phyloP scores from a whole-genome alignment of 2,113 vertebrate genomes.

The Serinus canaria region DNA sequence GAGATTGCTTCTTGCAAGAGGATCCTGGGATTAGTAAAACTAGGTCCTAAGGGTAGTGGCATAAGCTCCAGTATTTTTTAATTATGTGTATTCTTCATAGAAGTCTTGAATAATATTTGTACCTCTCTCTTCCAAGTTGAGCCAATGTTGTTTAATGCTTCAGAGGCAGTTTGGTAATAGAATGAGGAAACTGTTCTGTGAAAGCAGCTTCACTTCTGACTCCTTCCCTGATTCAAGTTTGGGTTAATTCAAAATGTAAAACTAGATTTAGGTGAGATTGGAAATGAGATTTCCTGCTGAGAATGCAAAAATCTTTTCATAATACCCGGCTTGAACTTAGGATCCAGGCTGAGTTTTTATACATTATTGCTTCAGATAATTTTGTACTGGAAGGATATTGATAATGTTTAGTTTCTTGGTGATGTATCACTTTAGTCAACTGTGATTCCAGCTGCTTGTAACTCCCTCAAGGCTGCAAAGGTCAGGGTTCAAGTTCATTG shows the following conservation, averaged over 20 bases:
- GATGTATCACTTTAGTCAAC: background rate
- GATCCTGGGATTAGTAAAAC: background rate
- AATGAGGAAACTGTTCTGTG: background rate
- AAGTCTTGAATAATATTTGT: background rate
- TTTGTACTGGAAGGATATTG: background rate
- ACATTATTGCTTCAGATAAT: background rate
- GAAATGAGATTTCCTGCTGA: background rate
- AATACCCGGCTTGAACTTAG: background rate
- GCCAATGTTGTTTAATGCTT: background rate
- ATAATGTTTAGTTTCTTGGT: background rate
- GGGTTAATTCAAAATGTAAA: background rate
- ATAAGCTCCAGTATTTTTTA: background rate
- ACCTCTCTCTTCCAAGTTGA: background rate
- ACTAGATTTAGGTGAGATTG: background rate
- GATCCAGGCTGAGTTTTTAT: background rate
- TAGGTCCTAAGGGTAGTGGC: background rate
- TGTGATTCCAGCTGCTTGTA: background rate
- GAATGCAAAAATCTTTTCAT: background rate
- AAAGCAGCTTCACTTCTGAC: background rate
- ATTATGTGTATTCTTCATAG: background rate
- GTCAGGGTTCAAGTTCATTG: background rate
- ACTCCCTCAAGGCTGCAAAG: background rate
- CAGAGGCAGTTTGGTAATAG: rapidly evolving
- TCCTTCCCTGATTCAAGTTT: background rate
- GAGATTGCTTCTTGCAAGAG: background rate